Evolutionary conservation across 2,797 vertebrate species (phyloP), one percentile per base, ranked within the genome.

Genomic region (Phrynocephalus vlangalii): DNA sequence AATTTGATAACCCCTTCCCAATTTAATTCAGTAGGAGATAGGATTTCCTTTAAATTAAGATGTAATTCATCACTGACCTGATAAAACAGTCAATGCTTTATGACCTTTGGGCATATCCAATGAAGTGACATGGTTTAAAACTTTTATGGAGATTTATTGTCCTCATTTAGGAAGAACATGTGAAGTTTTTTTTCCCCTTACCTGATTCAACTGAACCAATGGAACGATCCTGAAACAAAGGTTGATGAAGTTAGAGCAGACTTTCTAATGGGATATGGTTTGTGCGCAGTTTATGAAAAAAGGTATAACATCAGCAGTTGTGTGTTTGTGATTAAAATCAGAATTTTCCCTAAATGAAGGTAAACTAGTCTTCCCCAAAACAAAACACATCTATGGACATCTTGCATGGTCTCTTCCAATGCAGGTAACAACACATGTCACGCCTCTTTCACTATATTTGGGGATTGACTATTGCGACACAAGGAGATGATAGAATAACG

Each of bases 121-220:
- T 88, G 81, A 93, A 73, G 52, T 82, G 92, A 87, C 26, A 87
- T 90, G 76, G 91, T 92, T 79, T 90, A 80, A 80, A 71, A 24
- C 50, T 92, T 92, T 93, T 93, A 91, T 90, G 38, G 85, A 93
- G 90, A 95, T 95, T 90, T 93, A 94, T 94, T 86, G 82, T 93
- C 44, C 28, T 94, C 79, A 91, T 91, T 94, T 93, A 79, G 9
- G 44, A 93, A 83, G 66, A 91, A 87, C 88, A 83, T 87, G 72
- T 84, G 48, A 24, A 85, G 75, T 79, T 75, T 71, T 72, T 92
- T 91, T n/a, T n/a, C 91, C 38, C 38, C 38, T 91, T 48, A 91
- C 88, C 70, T 93, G 86, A 92, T 93, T 91, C 90, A 91, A 93
- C 91, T 92, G 93, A 94, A 90, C 28, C 63, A 89, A 82, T 28